phyloP scores from a whole-genome alignment of 2,888 invertebrate species.

The Watsonalla cultraria region DNA sequence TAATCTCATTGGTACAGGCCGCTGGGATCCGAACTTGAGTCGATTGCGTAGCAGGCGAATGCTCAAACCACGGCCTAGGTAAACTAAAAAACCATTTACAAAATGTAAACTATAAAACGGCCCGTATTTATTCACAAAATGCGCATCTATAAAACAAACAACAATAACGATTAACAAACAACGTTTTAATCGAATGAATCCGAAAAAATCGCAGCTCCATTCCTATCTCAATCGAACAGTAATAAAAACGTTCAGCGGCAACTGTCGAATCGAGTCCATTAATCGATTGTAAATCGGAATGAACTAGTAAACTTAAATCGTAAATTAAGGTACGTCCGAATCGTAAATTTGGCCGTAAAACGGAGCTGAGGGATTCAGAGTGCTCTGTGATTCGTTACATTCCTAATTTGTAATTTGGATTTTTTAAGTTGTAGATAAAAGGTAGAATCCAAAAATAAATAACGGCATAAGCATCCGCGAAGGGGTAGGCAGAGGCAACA shows the following conservation, averaged over 20 bases:
- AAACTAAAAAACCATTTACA: no score
- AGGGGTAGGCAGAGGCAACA: no score
- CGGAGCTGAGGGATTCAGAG: conserved; percentile 29
- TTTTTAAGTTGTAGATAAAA: conserved; percentile 10
- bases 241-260: conserved; percentile 7
- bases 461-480: no score
- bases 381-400: conserved; percentile 34
- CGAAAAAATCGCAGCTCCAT: conserved; percentile 3
- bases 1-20: no score
- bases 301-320: conserved; percentile 46
- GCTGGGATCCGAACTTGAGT: no score
- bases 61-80: no score
- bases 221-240: conserved; percentile 7
- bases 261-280: conserved; percentile 27
- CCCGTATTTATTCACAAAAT: not conserved
- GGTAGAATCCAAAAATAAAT: no score
- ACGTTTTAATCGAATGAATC: conserved; percentile 1
- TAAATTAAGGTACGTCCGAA: conserved; percentile 44
- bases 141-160: not conserved
- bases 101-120: no score
- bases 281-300: conserved; percentile 44
- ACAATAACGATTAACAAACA: conserved; percentile 1
- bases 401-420: conserved; percentile 23
- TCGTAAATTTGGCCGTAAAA: conserved; percentile 47
- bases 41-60: no score